Conservation (phyloP, 2,113 vertebrate species). For the Rhineura floridana region DNA sequence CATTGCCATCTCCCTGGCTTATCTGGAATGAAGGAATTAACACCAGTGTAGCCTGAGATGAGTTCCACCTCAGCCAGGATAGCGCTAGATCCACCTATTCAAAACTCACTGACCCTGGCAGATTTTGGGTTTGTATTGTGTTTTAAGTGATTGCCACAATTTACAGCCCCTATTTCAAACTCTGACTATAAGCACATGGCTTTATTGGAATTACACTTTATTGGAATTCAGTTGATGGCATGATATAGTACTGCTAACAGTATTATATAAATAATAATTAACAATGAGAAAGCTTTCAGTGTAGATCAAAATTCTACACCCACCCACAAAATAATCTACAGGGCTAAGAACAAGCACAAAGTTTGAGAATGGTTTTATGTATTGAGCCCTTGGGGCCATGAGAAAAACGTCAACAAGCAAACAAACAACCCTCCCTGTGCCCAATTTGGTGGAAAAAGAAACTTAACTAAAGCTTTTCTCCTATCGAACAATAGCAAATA, state of each 20-base stretch:
- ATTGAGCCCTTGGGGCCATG: neutral
- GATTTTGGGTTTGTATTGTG: too few species aligned
- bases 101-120: too few species aligned
- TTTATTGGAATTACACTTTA: neutral
- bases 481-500: neutral
- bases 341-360: neutral
- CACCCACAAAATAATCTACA: neutral
- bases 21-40: too few species aligned
- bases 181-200: neutral
- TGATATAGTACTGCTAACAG: neutral
- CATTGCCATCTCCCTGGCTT: too few species aligned
- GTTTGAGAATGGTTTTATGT: neutral
- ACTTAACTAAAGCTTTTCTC: neutral
- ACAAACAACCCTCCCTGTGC: neutral
- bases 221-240: neutral
- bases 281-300: neutral
- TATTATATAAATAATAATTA: neutral
- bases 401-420: neutral
- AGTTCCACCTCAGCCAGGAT: too few species aligned
- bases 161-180: neutral
- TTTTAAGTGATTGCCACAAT: neutral
- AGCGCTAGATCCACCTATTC: too few species aligned
- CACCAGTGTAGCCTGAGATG: too few species aligned
- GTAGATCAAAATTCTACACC: neutral
- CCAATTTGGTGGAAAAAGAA: neutral